Evolutionary conservation across 2,888 invertebrate species (phyloP).

Genomic region (Malthinus flaveolus): DNA sequence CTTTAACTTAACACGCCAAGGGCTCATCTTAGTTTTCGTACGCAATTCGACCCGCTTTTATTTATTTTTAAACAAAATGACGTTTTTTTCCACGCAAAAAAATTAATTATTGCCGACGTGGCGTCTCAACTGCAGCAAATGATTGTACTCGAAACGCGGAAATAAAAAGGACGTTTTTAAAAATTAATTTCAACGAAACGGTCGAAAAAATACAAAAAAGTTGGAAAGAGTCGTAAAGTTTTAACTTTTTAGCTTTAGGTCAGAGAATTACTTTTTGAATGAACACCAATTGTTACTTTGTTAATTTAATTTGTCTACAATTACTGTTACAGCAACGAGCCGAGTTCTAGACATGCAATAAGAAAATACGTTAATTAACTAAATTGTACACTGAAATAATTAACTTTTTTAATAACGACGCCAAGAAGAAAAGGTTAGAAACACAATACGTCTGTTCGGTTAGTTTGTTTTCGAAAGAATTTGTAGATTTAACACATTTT

Average conservation of each 20-base stretch:
- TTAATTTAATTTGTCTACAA: conserved; percentile 20
- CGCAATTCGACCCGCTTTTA: no score
- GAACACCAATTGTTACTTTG: conserved; percentile 14
- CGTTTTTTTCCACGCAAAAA: no score
- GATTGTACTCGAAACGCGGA: conserved; percentile 19
- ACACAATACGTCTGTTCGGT: no score
- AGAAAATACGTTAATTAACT: no score
- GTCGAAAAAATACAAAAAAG: conserved; percentile 10
- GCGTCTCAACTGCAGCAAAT: conserved; percentile 15
- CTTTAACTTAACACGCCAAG: background rate
- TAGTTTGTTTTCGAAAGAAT: no score
- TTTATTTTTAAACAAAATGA: no score
- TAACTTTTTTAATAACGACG: no score
- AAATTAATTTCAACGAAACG: conserved; percentile 11
- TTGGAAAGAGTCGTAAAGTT: conserved; percentile 11
- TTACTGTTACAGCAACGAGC: background rate
- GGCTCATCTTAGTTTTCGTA: no score
- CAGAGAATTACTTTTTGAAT: conserved; percentile 23
- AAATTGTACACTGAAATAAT: no score
- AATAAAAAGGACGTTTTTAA: conserved; percentile 17
- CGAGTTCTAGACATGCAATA: no score
- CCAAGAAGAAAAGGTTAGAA: no score
- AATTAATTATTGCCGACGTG: background rate
- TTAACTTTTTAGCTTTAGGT: conserved; percentile 16
- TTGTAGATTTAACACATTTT: no score